Conservation (phyloP, 2,888 invertebrate species). For the Tipula helvola region DNA sequence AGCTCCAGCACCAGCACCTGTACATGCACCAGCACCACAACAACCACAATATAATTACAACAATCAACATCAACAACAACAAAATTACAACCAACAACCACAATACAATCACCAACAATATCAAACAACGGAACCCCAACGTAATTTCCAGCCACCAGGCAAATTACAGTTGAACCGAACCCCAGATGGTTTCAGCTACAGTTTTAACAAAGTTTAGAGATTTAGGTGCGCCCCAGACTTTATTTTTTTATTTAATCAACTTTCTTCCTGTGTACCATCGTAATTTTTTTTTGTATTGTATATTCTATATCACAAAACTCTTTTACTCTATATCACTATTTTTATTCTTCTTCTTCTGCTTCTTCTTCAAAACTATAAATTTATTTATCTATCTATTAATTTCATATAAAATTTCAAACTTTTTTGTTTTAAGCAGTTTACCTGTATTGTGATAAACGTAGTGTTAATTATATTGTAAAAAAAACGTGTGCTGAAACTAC, state of each 20-base stretch:
- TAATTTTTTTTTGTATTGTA: neutral
- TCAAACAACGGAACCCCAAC: constrained; percentile 52
- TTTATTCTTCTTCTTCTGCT: neutral
- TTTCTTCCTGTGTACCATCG: neutral
- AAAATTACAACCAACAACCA: constrained; percentile 24
- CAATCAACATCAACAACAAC: constrained; percentile 22
- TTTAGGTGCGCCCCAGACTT: neutral
- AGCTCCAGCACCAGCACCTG: constrained; percentile 38
- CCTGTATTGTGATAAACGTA: neutral
- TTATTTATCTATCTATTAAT: neutral
- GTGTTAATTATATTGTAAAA: neutral
- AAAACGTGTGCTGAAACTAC: neutral
- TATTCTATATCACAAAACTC: neutral
- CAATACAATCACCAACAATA: constrained; percentile 35
- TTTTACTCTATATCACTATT: neutral
- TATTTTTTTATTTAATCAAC: neutral
- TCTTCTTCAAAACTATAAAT: neutral
- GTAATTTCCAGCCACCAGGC: constrained; percentile 67
- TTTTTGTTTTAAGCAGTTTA: neutral
- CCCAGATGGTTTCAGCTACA: constrained; percentile 79
- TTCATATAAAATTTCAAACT: neutral
- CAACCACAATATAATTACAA: constrained; percentile 20
- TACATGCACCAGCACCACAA: constrained; percentile 25
- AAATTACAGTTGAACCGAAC: constrained; percentile 75
- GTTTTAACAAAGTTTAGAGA: constrained; percentile 51